A percentile compares a stretch with the other conserved stretches of the same genome.
Conservation (phyloP, 2,888 invertebrate genomes). For the Metopia argyrocephala region DNA sequence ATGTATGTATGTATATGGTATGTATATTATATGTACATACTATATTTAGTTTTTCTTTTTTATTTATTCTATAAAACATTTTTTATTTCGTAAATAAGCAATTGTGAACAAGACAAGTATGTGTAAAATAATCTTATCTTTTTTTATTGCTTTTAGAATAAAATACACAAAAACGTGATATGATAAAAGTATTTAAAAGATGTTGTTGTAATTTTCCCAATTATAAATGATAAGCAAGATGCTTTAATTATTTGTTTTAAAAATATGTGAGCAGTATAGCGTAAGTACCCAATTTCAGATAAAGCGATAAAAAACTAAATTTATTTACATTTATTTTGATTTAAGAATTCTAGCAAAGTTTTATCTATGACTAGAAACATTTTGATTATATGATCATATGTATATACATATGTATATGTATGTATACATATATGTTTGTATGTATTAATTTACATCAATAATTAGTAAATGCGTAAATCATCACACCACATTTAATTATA, state of each 20-base stretch:
- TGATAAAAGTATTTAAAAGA: slow-evolving; percentile 34
- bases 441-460: too few relatives aligned
- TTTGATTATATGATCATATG: too few relatives aligned
- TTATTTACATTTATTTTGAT: not conserved
- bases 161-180: slow-evolving; percentile 43
- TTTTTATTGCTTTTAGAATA: slow-evolving; percentile 30
- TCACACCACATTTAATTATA: too few relatives aligned
- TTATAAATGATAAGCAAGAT: slow-evolving; percentile 20
- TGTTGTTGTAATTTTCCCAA: slow-evolving; percentile 25
- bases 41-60: not conserved
- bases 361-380: too few relatives aligned
- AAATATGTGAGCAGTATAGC: not conserved
- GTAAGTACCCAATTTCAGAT: not conserved
- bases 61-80: slow-evolving; percentile 18
- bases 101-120: not conserved
- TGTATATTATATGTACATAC: too few relatives aligned
- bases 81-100: slow-evolving; percentile 10
- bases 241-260: slow-evolving; percentile 4
- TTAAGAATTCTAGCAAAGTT: too few relatives aligned
- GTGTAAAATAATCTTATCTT: slow-evolving; percentile 50
- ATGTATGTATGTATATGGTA: too few relatives aligned
- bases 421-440: too few relatives aligned
- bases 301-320: not conserved
- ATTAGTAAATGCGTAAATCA: too few relatives aligned
- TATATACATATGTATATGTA: too few relatives aligned